Evolutionary conservation across 2,797 vertebrate species (phyloP), one percentile per base, ranked within the genome.

Genomic region (Hipposideros larvatus): DNA sequence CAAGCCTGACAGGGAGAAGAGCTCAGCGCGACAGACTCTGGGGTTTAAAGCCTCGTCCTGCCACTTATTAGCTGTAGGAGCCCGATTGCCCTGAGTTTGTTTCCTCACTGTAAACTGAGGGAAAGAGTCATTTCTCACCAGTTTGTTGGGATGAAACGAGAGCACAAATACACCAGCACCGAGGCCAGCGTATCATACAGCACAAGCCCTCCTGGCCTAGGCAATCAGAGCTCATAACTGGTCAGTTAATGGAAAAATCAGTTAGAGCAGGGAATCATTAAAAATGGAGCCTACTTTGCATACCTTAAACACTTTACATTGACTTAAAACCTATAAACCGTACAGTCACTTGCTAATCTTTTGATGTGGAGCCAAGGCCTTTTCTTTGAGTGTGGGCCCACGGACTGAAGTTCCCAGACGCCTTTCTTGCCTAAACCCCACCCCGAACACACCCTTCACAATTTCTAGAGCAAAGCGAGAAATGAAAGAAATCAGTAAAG

Each of bases 351-450:
- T 68, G 41, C 65, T 90, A 37, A 93, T 92, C 96, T 97, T 98
- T 65, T 98, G 96, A 98, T 97, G 97, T 95, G 26, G n/a, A 80
- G 97, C 96, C 96, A 97, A 96, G 75, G 57, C 74, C 78, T 97
- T 78, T 83, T 10, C 96, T 98, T 96, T 97, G 96, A 97, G 95
- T 87, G 66, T 15, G 55, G 95, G 95, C 94, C 93, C 75, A 77
- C 92, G 89, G 83, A 90, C 93, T 91, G 22, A 75, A 80, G 96
- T 78, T 97, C 89, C 94, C 97, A 98, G 97, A 88, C 83, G 3
- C 90, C 87, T 96, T 84, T 82, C 95, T 66, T 55, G 43, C 84
- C 87, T 55, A 84, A 95, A 84, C 95, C 80, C 83, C 89, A 94
- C 94, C 96, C 90, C 57, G 7, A 86, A 57, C 63, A 85, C 88